phyloP scores from a whole-genome alignment of 2,113 vertebrate species.

The Phaetusa simplex region DNA sequence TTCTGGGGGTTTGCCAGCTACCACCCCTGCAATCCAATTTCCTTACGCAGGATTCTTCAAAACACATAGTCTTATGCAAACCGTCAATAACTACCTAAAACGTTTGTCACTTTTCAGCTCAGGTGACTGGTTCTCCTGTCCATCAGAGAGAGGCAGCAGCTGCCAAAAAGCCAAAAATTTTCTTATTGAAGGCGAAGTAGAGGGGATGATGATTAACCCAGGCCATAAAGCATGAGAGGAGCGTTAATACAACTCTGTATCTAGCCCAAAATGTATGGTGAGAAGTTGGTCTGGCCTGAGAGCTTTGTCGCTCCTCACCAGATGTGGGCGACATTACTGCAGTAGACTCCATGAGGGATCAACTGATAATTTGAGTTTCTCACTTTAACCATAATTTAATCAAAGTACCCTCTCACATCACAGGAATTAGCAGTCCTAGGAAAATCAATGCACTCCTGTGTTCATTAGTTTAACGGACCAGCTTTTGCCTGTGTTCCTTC shows the following conservation, averaged over 20 bases:
- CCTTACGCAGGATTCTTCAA: neutral
- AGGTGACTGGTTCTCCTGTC: neutral
- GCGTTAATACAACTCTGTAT: neutral
- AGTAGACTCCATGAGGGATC: neutral
- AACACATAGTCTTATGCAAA: neutral
- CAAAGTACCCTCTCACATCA: neutral
- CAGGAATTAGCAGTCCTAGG: neutral
- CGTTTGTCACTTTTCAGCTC: neutral
- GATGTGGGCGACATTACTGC: neutral
- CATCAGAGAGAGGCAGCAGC: neutral
- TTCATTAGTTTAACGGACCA: neutral
- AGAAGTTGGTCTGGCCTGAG: neutral
- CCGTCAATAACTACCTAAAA: neutral
- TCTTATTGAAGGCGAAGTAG: neutral
- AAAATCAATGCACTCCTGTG: neutral
- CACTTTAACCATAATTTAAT: neutral
- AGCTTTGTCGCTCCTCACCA: neutral
- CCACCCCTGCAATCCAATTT: neutral
- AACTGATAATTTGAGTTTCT: neutral
- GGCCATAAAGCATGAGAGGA: neutral
- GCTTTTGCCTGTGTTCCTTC: neutral
- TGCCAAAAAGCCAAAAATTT: neutral
- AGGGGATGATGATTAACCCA: neutral
- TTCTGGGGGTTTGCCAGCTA: neutral
- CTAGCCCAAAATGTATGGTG: neutral